Base-by-base conservation (phyloP, 2,113 vertebrate species). In the Lophotis ruficrista region DNA sequence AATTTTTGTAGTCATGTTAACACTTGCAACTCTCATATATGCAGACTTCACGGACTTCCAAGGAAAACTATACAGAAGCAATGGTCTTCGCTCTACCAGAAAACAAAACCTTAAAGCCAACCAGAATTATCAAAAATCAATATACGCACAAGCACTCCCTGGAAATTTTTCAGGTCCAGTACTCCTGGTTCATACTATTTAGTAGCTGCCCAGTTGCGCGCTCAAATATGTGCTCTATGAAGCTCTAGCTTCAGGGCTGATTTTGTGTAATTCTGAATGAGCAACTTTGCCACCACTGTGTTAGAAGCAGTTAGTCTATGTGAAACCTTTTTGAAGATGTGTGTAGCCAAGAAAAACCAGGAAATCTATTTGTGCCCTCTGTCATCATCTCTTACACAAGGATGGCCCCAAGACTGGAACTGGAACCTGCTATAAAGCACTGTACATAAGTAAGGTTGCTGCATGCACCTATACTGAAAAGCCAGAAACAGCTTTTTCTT, bases 381-480 rank as follows among this genome's bases (percentile, higher is more conserved):
- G 6, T 24, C 38, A 38, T 64, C 61, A 64, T 64, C 35, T 50
- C 14, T 53, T 37, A 15, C 13, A n/a, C 7, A 33, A 35, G 54
- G 30, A 27, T 27, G 21, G 24, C 45, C 27, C 14, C 75, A 41
- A 19, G 33, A 18, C 33, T 15, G 66, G 10, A 28, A 24, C 47
- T 65, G 60, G 51, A 23, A 38, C 1, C 1, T 84, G 41, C 31
- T 12, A 27, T 20, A 47, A 56, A 47, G 21, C 51, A 12, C 30
- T 35, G 70, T 16, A 14, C 9, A 7, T 41, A 50, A 38, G 4
- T 2, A 47, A n/a, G 37, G 6, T 0, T 0, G 0, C 41, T 69
- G 27, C 24, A 21, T 47, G n/a, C 4, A 23, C 23, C 21, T 31
- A 7, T 19, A 33, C 4, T 6, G 7, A 71, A 75, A 84, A 64